phyloP scores from a whole-genome alignment of 2,113 vertebrate species.

The Gymnogyps californianus region DNA sequence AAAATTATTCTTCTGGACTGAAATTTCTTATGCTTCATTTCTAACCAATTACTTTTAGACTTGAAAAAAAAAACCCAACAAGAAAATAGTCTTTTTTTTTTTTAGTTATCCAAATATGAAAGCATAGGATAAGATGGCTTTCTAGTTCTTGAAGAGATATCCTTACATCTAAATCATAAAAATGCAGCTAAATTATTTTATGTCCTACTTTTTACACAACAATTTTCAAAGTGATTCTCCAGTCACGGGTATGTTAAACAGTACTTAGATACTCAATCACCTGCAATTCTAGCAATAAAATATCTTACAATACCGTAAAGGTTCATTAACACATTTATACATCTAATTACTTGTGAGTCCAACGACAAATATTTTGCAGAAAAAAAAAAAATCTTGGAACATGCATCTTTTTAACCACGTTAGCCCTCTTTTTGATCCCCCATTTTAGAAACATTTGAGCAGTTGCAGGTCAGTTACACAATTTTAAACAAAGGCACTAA shows the following conservation, averaged over 20 bases:
- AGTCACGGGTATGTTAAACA: background rate
- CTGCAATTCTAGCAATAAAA: background rate
- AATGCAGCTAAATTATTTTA: background rate
- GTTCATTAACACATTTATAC: background rate
- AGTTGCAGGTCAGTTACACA: background rate
- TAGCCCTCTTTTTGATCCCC: background rate
- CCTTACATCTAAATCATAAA: background rate
- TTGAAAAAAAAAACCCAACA: background rate
- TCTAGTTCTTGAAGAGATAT: background rate
- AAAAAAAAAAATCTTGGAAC: background rate
- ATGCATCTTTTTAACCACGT: background rate
- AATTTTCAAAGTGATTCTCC: background rate
- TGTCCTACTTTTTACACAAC: background rate
- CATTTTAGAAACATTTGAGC: background rate
- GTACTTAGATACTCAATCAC: background rate
- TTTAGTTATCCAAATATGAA: background rate
- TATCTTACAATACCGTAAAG: background rate
- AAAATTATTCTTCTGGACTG: background rate
- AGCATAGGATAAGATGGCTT: background rate
- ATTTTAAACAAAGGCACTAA: background rate
- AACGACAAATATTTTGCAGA: background rate
- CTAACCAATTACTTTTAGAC: background rate
- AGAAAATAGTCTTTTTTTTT: background rate
- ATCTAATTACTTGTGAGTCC: background rate
- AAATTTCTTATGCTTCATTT: background rate